Evolutionary conservation across 2,113 vertebrate species (phyloP).

Genomic region (Psettodes erumei): DNA sequence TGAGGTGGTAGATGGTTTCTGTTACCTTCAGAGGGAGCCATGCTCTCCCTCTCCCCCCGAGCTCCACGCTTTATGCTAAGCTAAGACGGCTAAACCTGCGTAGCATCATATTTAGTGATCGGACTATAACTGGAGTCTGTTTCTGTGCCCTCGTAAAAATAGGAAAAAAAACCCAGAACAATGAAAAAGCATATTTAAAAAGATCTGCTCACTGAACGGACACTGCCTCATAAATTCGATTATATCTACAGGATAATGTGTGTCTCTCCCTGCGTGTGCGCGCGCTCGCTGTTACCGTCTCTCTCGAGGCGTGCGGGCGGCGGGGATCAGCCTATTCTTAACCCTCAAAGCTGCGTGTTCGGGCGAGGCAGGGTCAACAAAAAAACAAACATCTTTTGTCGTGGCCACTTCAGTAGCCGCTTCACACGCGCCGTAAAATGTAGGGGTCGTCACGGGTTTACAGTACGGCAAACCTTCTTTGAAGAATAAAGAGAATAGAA

Average conservation of each 20-base stretch:
- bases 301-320: slow-evolving; percentile 47
- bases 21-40: not conserved
- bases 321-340: slow-evolving; percentile 83
- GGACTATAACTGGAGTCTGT: not conserved
- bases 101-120: not conserved
- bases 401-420: slow-evolving; percentile 20
- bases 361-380: slow-evolving; percentile 70
- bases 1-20: not conserved
- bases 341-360: slow-evolving; percentile 68
- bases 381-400: slow-evolving; percentile 47
- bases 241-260: slow-evolving; percentile 20
- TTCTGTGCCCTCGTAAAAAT: not conserved
- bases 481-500: not conserved
- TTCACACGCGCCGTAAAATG: slow-evolving; percentile 41
- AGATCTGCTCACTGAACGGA: slow-evolving; percentile 10
- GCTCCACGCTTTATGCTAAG: not conserved
- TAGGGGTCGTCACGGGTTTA: slow-evolving; percentile 26
- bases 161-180: slow-evolving; percentile 28
- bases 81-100: not conserved
- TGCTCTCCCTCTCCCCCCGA: not conserved
- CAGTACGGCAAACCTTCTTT: not conserved
- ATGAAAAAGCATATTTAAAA: slow-evolving; percentile 23
- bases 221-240: slow-evolving; percentile 22
- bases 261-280: slow-evolving; percentile 19
- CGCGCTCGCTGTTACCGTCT: slow-evolving; percentile 24